phyloP scores from a whole-genome alignment of 2,888 invertebrate genomes.

The Cephus nigrinus region DNA sequence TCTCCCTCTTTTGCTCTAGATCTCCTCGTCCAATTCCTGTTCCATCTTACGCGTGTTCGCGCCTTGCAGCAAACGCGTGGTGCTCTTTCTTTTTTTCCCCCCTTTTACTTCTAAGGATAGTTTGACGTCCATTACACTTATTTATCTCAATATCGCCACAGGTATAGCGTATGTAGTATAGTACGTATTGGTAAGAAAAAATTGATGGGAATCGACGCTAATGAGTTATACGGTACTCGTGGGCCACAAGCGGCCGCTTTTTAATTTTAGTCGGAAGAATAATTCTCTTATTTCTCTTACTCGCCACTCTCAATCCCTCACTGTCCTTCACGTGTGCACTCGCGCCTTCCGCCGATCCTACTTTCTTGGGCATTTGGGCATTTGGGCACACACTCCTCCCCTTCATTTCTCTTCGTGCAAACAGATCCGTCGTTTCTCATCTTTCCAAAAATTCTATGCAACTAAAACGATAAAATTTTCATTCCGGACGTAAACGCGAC shows the following conservation, averaged over 20 bases:
- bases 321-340: neutral
- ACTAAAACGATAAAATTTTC: neutral
- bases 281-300: slow-evolving; percentile 36
- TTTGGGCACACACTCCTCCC: too few relatives aligned
- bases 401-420: neutral
- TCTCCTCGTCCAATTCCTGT: neutral
- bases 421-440: neutral
- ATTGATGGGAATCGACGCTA: neutral
- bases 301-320: slow-evolving; percentile 15
- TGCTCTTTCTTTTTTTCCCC: neutral
- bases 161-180: neutral
- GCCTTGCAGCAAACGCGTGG: neutral
- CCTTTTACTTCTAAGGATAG: neutral
- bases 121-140: neutral
- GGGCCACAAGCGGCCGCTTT: too few relatives aligned
- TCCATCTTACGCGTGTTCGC: neutral
- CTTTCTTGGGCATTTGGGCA: neutral
- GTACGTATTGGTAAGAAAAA: neutral
- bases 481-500: neutral
- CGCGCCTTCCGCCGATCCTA: neutral
- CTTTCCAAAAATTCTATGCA: neutral
- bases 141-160: neutral
- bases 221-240: too few relatives aligned
- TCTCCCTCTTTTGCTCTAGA: neutral
- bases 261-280: too few relatives aligned